A percentile compares a stretch with the other conserved stretches of the same genome.
Conservation (phyloP, 2,113 vertebrate genomes). For the Lathamus discolor region DNA sequence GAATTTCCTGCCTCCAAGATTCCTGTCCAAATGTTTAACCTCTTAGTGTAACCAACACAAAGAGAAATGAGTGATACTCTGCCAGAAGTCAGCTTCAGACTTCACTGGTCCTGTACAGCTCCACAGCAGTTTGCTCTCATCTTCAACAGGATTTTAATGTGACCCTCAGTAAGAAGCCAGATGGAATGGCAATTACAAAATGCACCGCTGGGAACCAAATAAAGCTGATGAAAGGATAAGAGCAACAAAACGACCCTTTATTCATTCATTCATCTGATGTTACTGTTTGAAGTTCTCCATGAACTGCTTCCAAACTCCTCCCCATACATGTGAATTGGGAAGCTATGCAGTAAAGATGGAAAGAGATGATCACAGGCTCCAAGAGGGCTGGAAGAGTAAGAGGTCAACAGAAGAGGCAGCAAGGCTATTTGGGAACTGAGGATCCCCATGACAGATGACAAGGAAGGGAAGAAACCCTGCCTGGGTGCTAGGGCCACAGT, state of each 20-base stretch:
- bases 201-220: background rate
- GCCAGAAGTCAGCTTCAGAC: background rate
- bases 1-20: background rate
- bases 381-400: background rate
- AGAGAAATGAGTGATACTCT: background rate
- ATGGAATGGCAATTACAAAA: background rate
- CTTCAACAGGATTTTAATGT: background rate
- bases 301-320: conserved; percentile 4
- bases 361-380: background rate
- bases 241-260: conserved; percentile 48
- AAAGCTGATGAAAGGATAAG: conserved; percentile 37
- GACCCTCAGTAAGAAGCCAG: background rate
- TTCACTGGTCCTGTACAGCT: background rate
- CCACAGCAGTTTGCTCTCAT: background rate
- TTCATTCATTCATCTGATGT: conserved; percentile 38
- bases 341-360: background rate
- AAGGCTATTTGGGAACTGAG: background rate
- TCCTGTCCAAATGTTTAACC: background rate
- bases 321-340: background rate
- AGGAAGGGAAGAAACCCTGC: background rate
- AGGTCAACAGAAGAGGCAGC: background rate
- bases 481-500: background rate
- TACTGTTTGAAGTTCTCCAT: background rate
- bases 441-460: background rate
- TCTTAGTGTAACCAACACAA: background rate